phyloP scores from a whole-genome alignment of 1,140 invertebrate genomes.

The Xylocopa sonorina region DNA sequence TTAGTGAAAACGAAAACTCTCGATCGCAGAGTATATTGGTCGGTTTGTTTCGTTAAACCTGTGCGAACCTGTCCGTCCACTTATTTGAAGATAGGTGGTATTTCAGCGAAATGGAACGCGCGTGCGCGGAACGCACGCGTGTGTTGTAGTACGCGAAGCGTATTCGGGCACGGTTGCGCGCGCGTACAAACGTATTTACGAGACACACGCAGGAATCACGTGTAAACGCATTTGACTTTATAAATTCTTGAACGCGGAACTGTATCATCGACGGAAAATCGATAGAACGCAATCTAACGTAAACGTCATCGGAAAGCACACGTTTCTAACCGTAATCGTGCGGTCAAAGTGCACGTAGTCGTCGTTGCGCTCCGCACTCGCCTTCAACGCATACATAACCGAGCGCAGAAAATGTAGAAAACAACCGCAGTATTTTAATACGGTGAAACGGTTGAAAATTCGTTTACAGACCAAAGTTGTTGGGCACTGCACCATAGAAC shows the following conservation, averaged over 20 bases:
- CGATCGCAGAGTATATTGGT: too few species aligned
- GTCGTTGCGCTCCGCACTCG: neutral
- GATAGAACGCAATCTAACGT: slow-evolving; percentile 2
- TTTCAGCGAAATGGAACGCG: neutral
- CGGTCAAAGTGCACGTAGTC: slow-evolving; percentile 17
- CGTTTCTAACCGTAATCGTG: neutral
- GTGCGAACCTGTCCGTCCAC: neutral
- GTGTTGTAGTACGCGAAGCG: slow-evolving; percentile 23
- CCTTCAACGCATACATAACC: neutral
- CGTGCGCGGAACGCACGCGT: slow-evolving; percentile 12
- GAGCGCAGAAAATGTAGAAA: neutral
- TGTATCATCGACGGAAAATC: neutral
- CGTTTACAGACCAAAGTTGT: too few species aligned
- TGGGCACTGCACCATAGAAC: too few species aligned
- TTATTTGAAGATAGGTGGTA: slow-evolving; percentile 29
- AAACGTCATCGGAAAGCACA: neutral
- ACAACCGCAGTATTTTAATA: too few species aligned
- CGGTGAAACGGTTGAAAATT: too few species aligned
- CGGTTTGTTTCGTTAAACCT: too few species aligned
- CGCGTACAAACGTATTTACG: slow-evolving; percentile 26
- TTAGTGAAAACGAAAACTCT: too few species aligned
- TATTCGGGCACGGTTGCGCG: neutral
- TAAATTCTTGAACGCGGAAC: neutral
- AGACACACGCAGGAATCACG: slow-evolving; percentile 33
- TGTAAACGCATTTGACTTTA: neutral